Conservation (phyloP, 2,888 invertebrate species). For the Halictus quadricinctus region DNA sequence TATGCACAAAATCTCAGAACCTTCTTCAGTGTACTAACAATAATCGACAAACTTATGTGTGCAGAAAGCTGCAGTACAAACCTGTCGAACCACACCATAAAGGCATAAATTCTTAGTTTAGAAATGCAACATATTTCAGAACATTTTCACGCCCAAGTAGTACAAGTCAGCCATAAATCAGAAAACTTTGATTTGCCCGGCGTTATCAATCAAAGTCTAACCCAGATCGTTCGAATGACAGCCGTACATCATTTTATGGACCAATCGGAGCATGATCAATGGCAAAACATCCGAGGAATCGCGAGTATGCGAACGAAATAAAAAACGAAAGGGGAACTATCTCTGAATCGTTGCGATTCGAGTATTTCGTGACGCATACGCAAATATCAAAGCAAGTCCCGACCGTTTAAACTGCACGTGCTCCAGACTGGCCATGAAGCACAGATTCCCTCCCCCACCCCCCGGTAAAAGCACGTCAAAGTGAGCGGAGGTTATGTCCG, state of each 20-base stretch:
- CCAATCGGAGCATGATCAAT: not conserved
- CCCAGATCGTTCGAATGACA: not conserved
- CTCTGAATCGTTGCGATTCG: not conserved
- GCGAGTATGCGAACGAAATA: too few relatives aligned
- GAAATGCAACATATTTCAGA: too few relatives aligned
- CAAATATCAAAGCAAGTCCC: not conserved
- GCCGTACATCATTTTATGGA: not conserved
- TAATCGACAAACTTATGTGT: too few relatives aligned
- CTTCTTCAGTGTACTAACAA: too few relatives aligned
- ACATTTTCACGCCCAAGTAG: not conserved
- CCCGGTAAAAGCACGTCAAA: conserved; percentile 3
- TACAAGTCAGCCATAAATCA: not conserved
- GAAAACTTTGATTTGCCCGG: not conserved
- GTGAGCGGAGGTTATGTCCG: conserved; percentile 1
- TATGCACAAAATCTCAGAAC: not conserved
- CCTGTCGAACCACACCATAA: not conserved
- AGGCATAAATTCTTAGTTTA: too few relatives aligned
- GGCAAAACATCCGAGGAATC: not conserved
- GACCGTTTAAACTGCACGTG: not conserved
- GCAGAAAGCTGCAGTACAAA: not conserved
- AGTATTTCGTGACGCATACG: not conserved
- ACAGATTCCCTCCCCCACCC: not conserved
- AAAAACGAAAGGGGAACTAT: not conserved
- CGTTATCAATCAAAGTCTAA: not conserved
- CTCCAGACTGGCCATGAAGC: not conserved